A percentile compares a stretch with the other conserved stretches of the same genome.
Evolutionary conservation across 2,888 invertebrate genomes (phyloP).

Genomic region (Tanypteryx hageni): DNA sequence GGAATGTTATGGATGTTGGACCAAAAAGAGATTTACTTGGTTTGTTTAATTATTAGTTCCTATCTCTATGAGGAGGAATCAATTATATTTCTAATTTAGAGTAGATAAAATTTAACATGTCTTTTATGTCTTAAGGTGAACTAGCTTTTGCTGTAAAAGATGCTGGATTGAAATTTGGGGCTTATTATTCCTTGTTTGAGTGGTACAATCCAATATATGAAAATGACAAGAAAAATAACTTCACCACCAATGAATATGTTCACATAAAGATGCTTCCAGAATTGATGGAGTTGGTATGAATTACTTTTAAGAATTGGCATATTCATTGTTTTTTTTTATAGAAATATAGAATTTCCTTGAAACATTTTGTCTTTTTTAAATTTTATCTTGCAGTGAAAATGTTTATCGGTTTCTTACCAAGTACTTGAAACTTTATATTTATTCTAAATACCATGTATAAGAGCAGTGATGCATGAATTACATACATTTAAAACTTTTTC

Average conservation of each 20-base stretch:
- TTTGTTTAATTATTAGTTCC: conserved; percentile 69
- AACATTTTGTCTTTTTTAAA: too few species aligned
- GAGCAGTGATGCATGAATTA: too few species aligned
- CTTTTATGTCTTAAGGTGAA: not conserved
- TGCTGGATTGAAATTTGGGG: conserved; percentile 83
- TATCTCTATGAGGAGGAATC: not conserved
- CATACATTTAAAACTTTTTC: too few species aligned
- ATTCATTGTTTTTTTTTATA: too few species aligned
- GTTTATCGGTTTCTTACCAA: too few species aligned
- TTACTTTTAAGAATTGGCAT: not conserved
- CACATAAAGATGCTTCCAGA: conserved; percentile 87
- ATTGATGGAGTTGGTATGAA: conserved; percentile 83
- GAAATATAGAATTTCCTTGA: too few species aligned
- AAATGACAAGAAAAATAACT: conserved; percentile 82
- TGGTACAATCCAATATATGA: conserved; percentile 92
- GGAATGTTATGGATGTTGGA: conserved; percentile 89
- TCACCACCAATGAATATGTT: conserved; percentile 82
- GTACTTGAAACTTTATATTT: too few species aligned
- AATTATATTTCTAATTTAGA: not conserved
- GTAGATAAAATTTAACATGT: not conserved
- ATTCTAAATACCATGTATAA: too few species aligned
- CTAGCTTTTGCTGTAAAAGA: not conserved
- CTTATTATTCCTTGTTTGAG: conserved; percentile 91
- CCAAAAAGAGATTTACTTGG: conserved; percentile 87
- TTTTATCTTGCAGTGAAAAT: too few species aligned